Conservation (phyloP, 2,888 invertebrate species). For the Ichneumoninae sp. region DNA sequence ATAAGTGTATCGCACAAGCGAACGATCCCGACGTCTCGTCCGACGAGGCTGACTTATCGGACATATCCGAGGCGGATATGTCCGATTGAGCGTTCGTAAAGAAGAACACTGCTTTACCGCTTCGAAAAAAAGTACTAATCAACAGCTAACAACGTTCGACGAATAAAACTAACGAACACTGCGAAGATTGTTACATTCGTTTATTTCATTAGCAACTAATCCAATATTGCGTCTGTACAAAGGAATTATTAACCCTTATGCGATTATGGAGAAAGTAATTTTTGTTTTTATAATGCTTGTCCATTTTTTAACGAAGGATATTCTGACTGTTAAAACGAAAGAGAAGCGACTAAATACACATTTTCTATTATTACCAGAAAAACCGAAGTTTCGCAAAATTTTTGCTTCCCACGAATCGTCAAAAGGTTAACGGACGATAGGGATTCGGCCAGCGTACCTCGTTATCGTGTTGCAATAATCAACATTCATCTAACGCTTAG, state of each 20-base stretch:
- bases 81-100: constrained; percentile 64
- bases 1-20: constrained; percentile 90
- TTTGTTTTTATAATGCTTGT: background rate
- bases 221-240: constrained; percentile 8
- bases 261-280: background rate
- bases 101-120: background rate
- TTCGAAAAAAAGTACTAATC: constrained; percentile 10
- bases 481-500: background rate
- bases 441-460: background rate
- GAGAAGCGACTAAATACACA: background rate
- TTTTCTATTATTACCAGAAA: background rate
- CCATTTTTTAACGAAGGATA: background rate
- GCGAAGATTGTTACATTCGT: constrained; percentile 13
- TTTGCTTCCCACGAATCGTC: background rate
- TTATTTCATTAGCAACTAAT: constrained; percentile 8
- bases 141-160: constrained; percentile 4
- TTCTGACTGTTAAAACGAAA: background rate
- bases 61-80: constrained; percentile 86
- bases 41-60: constrained; percentile 90
- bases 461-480: background rate
- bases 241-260: background rate
- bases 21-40: constrained; percentile 92
- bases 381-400: background rate
- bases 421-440: background rate
- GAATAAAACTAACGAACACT: constrained; percentile 29